Percentiles rank a stretch among this genome's conserved stretches.
Conservation (phyloP, 2,113 vertebrate species). For the Chiloscyllium plagiosum region DNA sequence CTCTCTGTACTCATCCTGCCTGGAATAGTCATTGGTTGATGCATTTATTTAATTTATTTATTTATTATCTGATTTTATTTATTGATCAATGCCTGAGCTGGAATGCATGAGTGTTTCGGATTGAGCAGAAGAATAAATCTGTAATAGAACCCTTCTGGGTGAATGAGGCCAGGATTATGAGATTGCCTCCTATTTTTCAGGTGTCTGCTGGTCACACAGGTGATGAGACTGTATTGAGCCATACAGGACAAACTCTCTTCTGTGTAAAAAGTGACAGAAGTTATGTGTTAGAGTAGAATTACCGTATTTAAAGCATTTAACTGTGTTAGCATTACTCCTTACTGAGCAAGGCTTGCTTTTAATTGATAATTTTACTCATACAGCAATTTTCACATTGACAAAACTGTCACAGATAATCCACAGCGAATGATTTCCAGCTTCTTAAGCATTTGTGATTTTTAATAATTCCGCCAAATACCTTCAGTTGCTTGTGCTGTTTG, state of each 20-base stretch:
- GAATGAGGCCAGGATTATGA: background rate
- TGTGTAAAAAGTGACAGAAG: background rate
- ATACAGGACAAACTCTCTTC: background rate
- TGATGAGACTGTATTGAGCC: background rate
- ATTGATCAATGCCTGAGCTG: background rate
- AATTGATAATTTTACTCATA: background rate
- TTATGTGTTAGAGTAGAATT: background rate
- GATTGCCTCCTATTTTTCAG: background rate
- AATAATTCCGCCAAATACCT: too few species aligned
- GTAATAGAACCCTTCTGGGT: background rate
- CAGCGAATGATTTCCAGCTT: background rate
- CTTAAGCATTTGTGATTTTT: too few species aligned
- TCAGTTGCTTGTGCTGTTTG: too few species aligned
- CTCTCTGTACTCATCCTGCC: background rate
- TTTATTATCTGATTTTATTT: conserved; percentile 4
- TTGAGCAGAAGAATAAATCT: background rate
- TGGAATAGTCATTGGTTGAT: background rate
- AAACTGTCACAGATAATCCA: background rate
- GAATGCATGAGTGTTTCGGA: background rate
- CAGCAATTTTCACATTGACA: background rate
- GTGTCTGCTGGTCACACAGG: background rate
- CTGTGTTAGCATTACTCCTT: background rate
- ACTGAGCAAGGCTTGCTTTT: background rate
- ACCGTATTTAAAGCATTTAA: background rate
- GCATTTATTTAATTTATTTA: background rate